Conservation (phyloP, 2,797 vertebrate species). For the Brotula barbata region DNA sequence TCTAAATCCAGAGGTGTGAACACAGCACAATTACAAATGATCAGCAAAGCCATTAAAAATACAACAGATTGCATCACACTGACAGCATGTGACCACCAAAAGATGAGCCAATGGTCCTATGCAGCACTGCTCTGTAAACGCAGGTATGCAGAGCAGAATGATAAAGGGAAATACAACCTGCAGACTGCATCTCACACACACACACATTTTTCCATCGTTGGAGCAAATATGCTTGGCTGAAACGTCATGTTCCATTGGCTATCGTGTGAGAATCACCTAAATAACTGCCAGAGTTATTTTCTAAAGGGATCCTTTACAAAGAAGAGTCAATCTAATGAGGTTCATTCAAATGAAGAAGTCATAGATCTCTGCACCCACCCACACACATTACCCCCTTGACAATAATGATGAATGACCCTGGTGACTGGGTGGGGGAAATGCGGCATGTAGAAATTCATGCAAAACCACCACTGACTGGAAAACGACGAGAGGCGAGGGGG, state of each 20-base stretch:
- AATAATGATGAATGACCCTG: constrained; percentile 82
- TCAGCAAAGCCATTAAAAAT: constrained; percentile 35
- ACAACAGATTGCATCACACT: constrained; percentile 55
- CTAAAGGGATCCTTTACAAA: constrained; percentile 79
- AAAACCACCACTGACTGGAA: constrained; percentile 75
- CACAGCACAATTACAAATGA: constrained; percentile 37
- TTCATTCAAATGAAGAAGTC: constrained; percentile 81
- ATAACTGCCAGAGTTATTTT: constrained; percentile 79
- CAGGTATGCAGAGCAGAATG: constrained; percentile 55
- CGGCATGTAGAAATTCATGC: constrained; percentile 74
- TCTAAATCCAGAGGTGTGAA: constrained; percentile 33
- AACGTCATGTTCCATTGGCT: constrained; percentile 76
- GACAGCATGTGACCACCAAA: constrained; percentile 56
- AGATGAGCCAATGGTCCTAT: constrained; percentile 69
- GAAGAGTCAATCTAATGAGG: constrained; percentile 81
- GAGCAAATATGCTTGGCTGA: constrained; percentile 70
- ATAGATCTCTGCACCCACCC: constrained; percentile 80
- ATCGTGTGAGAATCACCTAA: constrained; percentile 76
- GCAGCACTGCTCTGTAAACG: constrained; percentile 67
- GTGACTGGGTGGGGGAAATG: constrained; percentile 66
- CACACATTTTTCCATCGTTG: constrained; percentile 51
- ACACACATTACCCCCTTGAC: constrained; percentile 80
- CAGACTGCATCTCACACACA: constrained; percentile 47
- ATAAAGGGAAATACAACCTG: constrained; percentile 63
- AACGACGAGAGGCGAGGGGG: constrained; percentile 55